Evolutionary conservation across 1,140 invertebrate genomes (phyloP).

Genomic region (Zophobas atratus): DNA sequence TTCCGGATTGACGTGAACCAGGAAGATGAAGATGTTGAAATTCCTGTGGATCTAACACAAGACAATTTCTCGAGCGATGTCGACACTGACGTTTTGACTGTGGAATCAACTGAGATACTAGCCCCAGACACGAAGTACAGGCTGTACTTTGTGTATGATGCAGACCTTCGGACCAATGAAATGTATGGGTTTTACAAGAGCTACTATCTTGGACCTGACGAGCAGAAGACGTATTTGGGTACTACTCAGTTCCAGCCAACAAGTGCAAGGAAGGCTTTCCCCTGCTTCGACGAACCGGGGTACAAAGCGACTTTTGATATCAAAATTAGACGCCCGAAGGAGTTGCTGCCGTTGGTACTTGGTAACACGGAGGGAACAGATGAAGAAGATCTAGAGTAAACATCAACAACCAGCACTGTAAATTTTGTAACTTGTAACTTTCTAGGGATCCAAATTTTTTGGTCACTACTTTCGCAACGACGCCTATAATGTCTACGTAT

Average conservation of each 20-base stretch:
- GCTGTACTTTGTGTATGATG: slow-evolving; percentile 3
- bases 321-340: slow-evolving; percentile 63
- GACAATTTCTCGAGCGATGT: not conserved
- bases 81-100: slow-evolving; percentile 11
- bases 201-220: slow-evolving; percentile 73
- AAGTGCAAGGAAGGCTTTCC: slow-evolving; percentile 14
- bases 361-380: slow-evolving; percentile 1
- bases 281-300: slow-evolving; percentile 51
- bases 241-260: slow-evolving; percentile 54
- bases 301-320: slow-evolving; percentile 41
- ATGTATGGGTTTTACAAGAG: slow-evolving; percentile 86
- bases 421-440: not conserved
- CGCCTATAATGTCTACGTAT: slow-evolving; percentile 81
- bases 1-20: no score
- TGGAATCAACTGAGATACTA: not conserved
- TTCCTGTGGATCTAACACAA: not conserved
- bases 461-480: slow-evolving; percentile 71
- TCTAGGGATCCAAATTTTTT: not conserved
- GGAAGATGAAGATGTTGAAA: not conserved
- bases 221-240: slow-evolving; percentile 65
- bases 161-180: slow-evolving; percentile 62
- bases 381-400: not conserved
- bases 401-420: not conserved
- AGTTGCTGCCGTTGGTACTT: not conserved
- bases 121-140: not conserved